Evolutionary conservation across 2,113 vertebrate genomes (phyloP), one percentile per base, ranked within the genome.

Genomic region (Ictidomys tridecemlineatus): DNA sequence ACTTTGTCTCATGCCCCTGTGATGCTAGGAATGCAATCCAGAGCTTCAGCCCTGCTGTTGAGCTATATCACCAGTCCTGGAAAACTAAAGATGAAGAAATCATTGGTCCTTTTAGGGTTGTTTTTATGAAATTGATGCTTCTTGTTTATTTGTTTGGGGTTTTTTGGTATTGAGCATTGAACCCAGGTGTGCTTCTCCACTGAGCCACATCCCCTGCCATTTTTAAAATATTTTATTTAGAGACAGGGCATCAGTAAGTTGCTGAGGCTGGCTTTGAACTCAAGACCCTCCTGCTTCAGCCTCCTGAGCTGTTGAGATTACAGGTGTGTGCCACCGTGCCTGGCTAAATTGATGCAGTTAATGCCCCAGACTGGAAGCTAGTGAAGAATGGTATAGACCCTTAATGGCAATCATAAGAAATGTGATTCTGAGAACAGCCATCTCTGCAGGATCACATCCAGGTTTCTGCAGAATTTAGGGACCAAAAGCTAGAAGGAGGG

Each of bases 51-150:
- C 16, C 12, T 69, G 18, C 67, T 34, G 34, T 18, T 70, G 67
- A 70, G 67, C 14, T n/a, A n/a, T 30, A 70, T 70, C 34, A n/a
- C 67, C 67, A 70, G 67, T 16, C 67, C 34, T 70, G 34, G 67
- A 70, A 70, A n/a, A 32, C n/a, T 89, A 34, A 30, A 84, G 63
- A 51, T 53, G 70, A 78, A 45, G 88, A 93, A 80, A 80, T 91
- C 70, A 72, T 69, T 65, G 82, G 42, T 32, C 42, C n/a, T 80
- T 86, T 90, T n/a, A 53, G 80, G 78, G 28, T 80, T n/a, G 84
- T 12, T 8, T 48, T 92, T 85, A 84, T 48, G 24, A 89, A 88
- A 76, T 12, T 76, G 18, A 87, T 17, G 56, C 0, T 58, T 22
- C 22, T 7, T 58, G 48, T 58, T 58, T 45, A 45, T 45, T 45